Percentiles rank a stretch among this genome's conserved stretches.
These are phyloP conservation scores for Caenorhabditis inopinata DNA, from an alignment of 1,140 invertebrate genomes.

Conservation along the genomic window DNA sequence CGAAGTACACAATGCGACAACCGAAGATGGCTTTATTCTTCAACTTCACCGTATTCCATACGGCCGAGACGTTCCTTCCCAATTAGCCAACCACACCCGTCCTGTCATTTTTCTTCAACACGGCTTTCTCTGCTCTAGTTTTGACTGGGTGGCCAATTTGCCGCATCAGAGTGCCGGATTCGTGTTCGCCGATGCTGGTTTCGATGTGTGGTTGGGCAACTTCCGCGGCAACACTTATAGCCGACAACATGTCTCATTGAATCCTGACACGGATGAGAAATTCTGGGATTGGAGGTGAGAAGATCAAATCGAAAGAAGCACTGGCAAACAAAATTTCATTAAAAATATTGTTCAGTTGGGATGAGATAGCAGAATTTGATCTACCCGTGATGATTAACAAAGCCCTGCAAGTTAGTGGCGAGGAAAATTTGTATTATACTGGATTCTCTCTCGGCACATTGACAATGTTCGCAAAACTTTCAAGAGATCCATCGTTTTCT, in stretches of 20 bases:
- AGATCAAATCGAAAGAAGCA: too few species aligned
- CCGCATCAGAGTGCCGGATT: slow-evolving; percentile 73
- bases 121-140: slow-evolving; percentile 76
- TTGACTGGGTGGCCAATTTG: slow-evolving; percentile 76
- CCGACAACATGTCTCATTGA: slow-evolving; percentile 68
- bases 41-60: slow-evolving; percentile 74
- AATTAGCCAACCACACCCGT: not conserved
- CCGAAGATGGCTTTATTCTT: slow-evolving; percentile 76
- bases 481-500: slow-evolving; percentile 65
- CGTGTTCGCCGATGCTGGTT: slow-evolving; percentile 72
- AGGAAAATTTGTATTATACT: slow-evolving; percentile 67
- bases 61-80: slow-evolving; percentile 47
- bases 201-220: slow-evolving; percentile 77
- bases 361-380: slow-evolving; percentile 78
- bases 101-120: slow-evolving; percentile 72
- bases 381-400: slow-evolving; percentile 74
- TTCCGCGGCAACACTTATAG: slow-evolving; percentile 73
- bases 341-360: slow-evolving; percentile 70
- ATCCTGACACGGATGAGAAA: slow-evolving; percentile 44
- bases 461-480: slow-evolving; percentile 67
- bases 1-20: slow-evolving; percentile 72
- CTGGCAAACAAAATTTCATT: not conserved
- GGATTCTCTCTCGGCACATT: slow-evolving; percentile 70
- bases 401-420: slow-evolving; percentile 69
- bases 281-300: slow-evolving; percentile 67